Evolutionary conservation across 2,888 invertebrate species (phyloP).

Genomic region (Dynastes grantii): DNA sequence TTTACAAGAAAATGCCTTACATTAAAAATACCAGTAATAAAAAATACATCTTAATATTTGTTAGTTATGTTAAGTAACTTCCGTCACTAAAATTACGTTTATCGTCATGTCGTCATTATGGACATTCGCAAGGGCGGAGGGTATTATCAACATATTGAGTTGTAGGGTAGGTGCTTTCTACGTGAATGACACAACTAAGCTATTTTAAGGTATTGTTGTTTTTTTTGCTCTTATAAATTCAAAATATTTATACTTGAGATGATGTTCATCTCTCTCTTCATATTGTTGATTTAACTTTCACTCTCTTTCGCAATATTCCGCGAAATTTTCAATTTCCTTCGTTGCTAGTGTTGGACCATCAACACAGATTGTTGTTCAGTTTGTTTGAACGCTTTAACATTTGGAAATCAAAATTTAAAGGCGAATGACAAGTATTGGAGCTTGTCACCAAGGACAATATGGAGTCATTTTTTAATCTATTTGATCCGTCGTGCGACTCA

Average conservation of each 20-base stretch:
- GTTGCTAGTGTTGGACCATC: neutral
- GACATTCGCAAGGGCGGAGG: no score
- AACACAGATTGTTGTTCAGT: neutral
- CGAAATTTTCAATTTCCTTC: no score
- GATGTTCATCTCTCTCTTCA: neutral
- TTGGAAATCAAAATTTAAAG: neutral
- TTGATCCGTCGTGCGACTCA: slow-evolving; percentile 77
- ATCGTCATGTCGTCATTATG: no score
- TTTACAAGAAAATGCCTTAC: no score
- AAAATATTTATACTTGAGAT: neutral
- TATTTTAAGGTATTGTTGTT: slow-evolving; percentile 1
- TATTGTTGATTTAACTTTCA: neutral
- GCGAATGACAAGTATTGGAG: neutral
- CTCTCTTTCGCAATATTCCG: neutral
- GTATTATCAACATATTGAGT: no score
- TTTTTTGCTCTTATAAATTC: neutral
- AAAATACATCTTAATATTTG: no score
- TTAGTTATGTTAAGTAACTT: no score
- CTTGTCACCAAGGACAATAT: slow-evolving; percentile 68
- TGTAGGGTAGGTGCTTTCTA: neutral
- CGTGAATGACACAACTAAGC: neutral
- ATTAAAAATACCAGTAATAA: no score
- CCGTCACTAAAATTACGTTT: no score
- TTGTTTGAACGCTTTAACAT: neutral
- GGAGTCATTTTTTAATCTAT: slow-evolving; percentile 89